phyloP scores from a whole-genome alignment of 1,140 invertebrate species.

The Zaprionus ghesquierei region DNA sequence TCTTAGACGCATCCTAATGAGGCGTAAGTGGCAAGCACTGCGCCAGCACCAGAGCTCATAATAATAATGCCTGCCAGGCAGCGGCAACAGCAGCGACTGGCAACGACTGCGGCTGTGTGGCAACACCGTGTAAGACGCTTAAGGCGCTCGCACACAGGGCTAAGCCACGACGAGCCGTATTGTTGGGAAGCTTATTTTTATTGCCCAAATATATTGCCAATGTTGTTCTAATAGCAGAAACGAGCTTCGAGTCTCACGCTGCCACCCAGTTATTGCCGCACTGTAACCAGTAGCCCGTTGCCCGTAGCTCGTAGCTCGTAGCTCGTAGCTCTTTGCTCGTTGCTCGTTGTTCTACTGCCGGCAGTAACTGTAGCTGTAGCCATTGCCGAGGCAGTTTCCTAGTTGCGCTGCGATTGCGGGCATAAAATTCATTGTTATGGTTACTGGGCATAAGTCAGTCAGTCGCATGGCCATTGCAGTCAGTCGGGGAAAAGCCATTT shows the following conservation, averaged over 20 bases:
- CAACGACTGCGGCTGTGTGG: slow-evolving; percentile 20
- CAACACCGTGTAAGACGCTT: slow-evolving; percentile 26
- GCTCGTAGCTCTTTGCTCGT: too few species aligned
- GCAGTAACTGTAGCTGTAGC: slow-evolving; percentile 36
- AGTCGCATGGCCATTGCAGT: slow-evolving; percentile 44
- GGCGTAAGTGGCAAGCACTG: slow-evolving; percentile 74
- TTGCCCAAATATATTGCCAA: slow-evolving; percentile 78
- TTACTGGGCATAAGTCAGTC: slow-evolving; percentile 77
- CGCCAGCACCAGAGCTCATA: slow-evolving; percentile 46
- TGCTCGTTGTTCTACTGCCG: slow-evolving; percentile 7
- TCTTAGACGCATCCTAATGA: slow-evolving; percentile 77
- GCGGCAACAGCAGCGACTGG: slow-evolving; percentile 10
- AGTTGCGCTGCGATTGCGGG: slow-evolving; percentile 31
- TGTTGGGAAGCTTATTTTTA: slow-evolving; percentile 78
- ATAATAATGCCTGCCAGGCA: slow-evolving; percentile 58
- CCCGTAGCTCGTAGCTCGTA: neutral
- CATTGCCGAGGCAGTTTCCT: slow-evolving; percentile 10
- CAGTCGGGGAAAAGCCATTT: slow-evolving; percentile 51
- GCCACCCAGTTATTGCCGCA: slow-evolving; percentile 12
- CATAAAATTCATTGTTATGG: slow-evolving; percentile 81
- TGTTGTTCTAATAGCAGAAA: slow-evolving; percentile 80
- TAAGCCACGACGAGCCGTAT: slow-evolving; percentile 38
- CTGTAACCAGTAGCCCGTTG: neutral
- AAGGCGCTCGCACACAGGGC: slow-evolving; percentile 31
- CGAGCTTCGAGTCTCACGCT: slow-evolving; percentile 42